phyloP scores from a whole-genome alignment of 2,888 invertebrate species.

The Zhuqinia jingwanae region DNA sequence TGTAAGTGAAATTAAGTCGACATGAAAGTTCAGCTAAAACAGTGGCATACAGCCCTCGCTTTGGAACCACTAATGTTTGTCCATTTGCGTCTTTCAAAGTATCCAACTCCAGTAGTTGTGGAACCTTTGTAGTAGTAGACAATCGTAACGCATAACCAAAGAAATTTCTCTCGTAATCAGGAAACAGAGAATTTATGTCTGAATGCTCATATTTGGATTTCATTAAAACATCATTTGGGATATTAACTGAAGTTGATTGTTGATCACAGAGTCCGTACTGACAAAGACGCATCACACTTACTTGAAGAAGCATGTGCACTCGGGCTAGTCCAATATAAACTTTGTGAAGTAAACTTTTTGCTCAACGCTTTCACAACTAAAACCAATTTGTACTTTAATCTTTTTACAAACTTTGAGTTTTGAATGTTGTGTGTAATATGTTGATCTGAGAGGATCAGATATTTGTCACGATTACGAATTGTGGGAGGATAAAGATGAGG shows the following conservation, averaged over 20 bases:
- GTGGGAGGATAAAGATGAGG: conserved; percentile 47
- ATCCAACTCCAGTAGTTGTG: conserved; percentile 43
- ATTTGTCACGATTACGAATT: conserved; percentile 52
- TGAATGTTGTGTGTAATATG: not conserved
- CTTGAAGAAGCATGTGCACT: not conserved
- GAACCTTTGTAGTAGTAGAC: conserved; percentile 53
- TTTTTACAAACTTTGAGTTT: conserved; percentile 23
- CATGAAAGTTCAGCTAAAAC: conserved; percentile 30
- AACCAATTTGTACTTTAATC: conserved; percentile 40
- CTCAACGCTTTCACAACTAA: not conserved
- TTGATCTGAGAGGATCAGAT: conserved; percentile 25
- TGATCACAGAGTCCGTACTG: conserved; percentile 37
- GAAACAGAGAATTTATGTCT: conserved; percentile 27
- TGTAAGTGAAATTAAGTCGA: conserved; percentile 59
- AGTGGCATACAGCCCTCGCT: conserved; percentile 50
- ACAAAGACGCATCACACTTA: not conserved
- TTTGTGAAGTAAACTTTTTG: not conserved
- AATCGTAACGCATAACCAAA: conserved; percentile 36
- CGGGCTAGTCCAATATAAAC: not conserved
- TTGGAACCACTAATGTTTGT: conserved; percentile 18
- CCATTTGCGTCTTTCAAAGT: conserved; percentile 11
- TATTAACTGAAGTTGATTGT: not conserved
- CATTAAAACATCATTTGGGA: too few species aligned
- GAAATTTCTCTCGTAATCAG: conserved; percentile 52
- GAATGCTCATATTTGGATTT: not conserved